Evolutionary conservation across 2,113 vertebrate genomes (phyloP).

Genomic region (Puntigrus tetrazona): DNA sequence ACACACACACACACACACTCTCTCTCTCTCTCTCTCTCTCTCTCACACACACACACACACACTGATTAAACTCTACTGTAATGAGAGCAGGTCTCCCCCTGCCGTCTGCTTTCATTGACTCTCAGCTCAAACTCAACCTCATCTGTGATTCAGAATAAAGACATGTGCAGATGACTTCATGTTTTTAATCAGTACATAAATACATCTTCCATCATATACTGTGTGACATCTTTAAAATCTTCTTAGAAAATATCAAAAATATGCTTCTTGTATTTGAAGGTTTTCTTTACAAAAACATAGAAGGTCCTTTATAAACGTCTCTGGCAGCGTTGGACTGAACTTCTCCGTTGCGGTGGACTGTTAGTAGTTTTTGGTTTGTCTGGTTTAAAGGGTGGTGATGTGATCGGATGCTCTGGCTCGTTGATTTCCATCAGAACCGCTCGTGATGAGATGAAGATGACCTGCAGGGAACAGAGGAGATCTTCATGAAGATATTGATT

Average conservation of each 20-base stretch:
- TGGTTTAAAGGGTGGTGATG: neutral
- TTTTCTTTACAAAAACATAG: slow-evolving; percentile 77
- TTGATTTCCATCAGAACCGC: neutral
- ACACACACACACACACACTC: too few species aligned
- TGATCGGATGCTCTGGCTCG: neutral
- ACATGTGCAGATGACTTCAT: slow-evolving; percentile 6
- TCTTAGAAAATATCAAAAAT: slow-evolving; percentile 79
- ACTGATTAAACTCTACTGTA: neutral
- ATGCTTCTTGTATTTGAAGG: slow-evolving; percentile 74
- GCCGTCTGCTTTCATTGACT: neutral
- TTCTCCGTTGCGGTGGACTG: neutral
- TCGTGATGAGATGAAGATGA: slow-evolving; percentile 46
- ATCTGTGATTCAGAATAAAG: slow-evolving; percentile 27
- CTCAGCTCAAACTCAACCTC: neutral
- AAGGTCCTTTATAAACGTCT: slow-evolving; percentile 64
- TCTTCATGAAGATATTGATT: slow-evolving; percentile 41
- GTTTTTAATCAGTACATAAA: slow-evolving; percentile 63
- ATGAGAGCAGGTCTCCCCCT: neutral
- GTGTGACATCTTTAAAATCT: slow-evolving; percentile 62
- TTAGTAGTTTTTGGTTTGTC: neutral
- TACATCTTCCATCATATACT: slow-evolving; percentile 60
- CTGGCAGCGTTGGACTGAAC: neutral
- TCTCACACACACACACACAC: too few species aligned
- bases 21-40: too few species aligned
- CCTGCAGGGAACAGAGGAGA: slow-evolving; percentile 61